These are phyloP conservation scores for Marronus borbonicus DNA, from an alignment of 2,888 invertebrate genomes.

Conservation along the genomic window DNA sequence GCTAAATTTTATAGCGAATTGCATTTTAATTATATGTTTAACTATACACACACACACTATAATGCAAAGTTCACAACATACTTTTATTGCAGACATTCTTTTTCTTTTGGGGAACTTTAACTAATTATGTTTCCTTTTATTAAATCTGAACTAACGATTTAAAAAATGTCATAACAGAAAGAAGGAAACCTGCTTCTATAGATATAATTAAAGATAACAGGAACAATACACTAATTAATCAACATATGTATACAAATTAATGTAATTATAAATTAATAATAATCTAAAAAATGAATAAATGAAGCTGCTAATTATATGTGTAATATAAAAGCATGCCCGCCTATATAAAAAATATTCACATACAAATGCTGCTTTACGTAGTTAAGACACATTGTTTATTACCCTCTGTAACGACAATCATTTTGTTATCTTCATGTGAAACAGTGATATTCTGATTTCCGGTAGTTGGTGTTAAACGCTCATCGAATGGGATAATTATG, in stretches of 20 bases:
- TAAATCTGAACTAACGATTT: too few species aligned
- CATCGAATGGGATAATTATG: conserved; percentile 50
- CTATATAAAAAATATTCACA: conserved; percentile 13
- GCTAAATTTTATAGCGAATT: too few species aligned
- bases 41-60: too few species aligned
- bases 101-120: too few species aligned
- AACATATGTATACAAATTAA: not conserved
- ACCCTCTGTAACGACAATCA: conserved; percentile 49
- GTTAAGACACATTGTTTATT: conserved; percentile 31
- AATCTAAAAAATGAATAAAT: conserved; percentile 1
- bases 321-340: conserved; percentile 12
- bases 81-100: too few species aligned
- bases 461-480: conserved; percentile 32
- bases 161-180: too few species aligned
- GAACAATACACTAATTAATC: too few species aligned
- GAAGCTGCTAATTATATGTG: conserved; percentile 4
- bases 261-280: conserved; percentile 23
- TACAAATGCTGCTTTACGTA: not conserved
- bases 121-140: too few species aligned
- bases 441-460: conserved; percentile 50
- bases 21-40: too few species aligned
- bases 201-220: too few species aligned
- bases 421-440: conserved; percentile 52
- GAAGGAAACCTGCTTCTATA: too few species aligned
- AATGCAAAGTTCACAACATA: too few species aligned